Base-by-base conservation (phyloP, 2,113 vertebrate genomes). In the Datnioides undecimradiatus region DNA sequence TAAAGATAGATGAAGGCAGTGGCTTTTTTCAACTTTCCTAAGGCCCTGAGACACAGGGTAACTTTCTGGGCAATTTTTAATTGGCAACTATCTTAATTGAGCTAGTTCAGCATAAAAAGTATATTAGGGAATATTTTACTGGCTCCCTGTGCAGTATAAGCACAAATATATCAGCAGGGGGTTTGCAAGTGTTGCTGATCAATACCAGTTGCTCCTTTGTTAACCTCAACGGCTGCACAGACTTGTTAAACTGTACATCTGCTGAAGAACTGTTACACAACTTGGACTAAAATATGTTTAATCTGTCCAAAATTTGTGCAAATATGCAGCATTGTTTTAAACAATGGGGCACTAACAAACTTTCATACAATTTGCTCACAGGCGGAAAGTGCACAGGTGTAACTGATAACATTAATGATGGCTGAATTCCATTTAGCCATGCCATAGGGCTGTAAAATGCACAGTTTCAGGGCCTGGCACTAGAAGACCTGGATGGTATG, bases 1-100 rank as follows among this genome's bases (percentile, higher is more conserved):
- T 69, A 77, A 54, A 84, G 17, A 59, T 62, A 68, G 55, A 72
- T 34, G 11, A 62, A 25, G 49, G 63, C 19, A 25, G 43, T 19
- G 13, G 45, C 23, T 7, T 51, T 40, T 74, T 34, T 69, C 2
- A 8, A 8, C 41, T 38, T 57, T 54, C 21, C 41, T 46, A 4
- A 73, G n/a, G 38, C 43, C 38, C 6, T 49, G 9, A 75, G 29
- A 25, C 11, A 46, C 19, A 10, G 23, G 13, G 19, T n/a, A 31
- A 79, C 19, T 29, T 62, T 36, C 9, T 19, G 55, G 59, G 13
- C 31, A 41, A 23, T 27, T n/a, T 68, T 57, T 51, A 31, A 41
- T 4, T 79, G 11, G 8, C 13, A 67, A 21, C 23, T 52, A 19
- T 25, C 45, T 73, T 29, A 77, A 59, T 33, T 16, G 34, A 74